A percentile compares a stretch with the other conserved stretches of the same genome.
These are phyloP conservation scores for Porites divaricata DNA, from an alignment of 92 coral and sea anemone species.

Conservation along the genomic window DNA sequence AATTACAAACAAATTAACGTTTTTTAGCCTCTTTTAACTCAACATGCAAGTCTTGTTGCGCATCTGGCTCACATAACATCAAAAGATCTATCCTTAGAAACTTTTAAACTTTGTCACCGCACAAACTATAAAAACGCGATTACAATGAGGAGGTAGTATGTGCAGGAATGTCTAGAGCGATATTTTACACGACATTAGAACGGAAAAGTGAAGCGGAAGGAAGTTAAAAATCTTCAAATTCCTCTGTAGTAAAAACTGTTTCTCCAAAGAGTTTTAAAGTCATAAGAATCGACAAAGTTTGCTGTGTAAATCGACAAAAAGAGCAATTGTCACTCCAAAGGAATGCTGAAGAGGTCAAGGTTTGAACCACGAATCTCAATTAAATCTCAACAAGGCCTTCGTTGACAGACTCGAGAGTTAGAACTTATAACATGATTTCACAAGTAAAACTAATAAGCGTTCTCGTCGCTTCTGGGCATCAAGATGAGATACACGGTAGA, in stretches of 20 bases:
- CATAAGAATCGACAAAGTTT: background rate
- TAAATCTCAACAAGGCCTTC: too few species aligned
- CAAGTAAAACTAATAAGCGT: too few species aligned
- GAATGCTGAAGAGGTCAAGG: too few species aligned
- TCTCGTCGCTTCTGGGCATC: too few species aligned
- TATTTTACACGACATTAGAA: background rate
- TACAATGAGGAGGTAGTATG: background rate
- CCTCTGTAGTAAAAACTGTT: background rate
- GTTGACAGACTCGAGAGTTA: too few species aligned
- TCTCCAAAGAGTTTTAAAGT: background rate
- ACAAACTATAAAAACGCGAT: background rate
- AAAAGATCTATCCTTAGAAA: background rate
- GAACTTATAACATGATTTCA: too few species aligned
- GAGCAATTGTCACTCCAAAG: too few species aligned
- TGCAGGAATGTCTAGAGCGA: background rate
- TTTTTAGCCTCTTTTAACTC: background rate
- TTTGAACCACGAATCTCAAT: too few species aligned
- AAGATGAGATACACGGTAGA: too few species aligned
- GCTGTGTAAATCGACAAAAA: background rate
- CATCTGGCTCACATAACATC: background rate
- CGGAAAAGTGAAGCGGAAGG: slow-evolving; percentile 25
- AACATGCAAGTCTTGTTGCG: background rate
- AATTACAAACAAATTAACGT: slow-evolving; percentile 43
- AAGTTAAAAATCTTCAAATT: slow-evolving; percentile 21
- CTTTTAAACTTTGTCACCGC: background rate